Evolutionary conservation across 2,113 vertebrate genomes (phyloP).

Genomic region (Cricetomys ansorgei): DNA sequence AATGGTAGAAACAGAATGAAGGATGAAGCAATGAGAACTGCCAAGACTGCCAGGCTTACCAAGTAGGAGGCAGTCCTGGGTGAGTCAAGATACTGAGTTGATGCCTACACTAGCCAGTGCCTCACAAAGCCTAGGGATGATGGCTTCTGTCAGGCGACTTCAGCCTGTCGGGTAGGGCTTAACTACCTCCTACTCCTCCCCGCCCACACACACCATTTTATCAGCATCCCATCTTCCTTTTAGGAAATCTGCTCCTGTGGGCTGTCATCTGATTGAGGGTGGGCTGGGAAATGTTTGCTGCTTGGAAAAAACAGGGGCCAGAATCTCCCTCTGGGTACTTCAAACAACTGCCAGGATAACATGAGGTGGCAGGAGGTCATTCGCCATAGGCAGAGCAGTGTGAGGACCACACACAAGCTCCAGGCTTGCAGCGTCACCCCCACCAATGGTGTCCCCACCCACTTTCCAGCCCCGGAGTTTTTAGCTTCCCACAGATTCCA

Average conservation of each 20-base stretch:
- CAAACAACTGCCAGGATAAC: background rate
- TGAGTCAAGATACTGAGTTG: background rate
- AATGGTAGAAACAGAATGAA: background rate
- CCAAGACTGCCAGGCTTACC: background rate
- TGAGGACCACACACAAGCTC: background rate
- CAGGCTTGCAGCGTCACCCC: background rate
- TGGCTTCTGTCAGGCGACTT: background rate
- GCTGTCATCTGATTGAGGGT: background rate
- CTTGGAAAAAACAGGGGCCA: background rate
- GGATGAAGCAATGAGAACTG: background rate
- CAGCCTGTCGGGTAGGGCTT: too few species aligned
- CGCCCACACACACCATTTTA: background rate
- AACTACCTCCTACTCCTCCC: too few species aligned
- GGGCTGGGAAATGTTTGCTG: background rate
- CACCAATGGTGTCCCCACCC: too few species aligned
- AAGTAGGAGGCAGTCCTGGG: background rate
- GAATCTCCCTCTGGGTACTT: background rate
- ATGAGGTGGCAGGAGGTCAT: background rate
- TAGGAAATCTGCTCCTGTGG: background rate
- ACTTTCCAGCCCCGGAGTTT: background rate
- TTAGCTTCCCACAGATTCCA: background rate
- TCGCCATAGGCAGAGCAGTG: accelerated
- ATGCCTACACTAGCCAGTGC: background rate
- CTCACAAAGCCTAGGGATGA: accelerated
- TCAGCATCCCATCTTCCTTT: background rate